Conservation (phyloP, 2,888 invertebrate genomes). For the Neria commutata region DNA sequence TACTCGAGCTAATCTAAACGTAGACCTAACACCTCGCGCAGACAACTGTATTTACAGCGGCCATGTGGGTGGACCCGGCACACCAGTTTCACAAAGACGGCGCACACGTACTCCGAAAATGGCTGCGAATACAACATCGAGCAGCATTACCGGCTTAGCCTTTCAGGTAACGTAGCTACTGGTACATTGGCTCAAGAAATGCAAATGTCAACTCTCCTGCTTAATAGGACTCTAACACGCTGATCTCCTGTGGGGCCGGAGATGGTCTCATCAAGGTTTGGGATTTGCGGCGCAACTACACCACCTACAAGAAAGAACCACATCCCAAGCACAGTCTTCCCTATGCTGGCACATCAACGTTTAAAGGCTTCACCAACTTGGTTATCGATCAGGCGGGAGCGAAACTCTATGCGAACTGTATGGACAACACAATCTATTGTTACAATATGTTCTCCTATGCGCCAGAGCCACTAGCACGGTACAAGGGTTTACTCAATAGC, state of each 20-base stretch:
- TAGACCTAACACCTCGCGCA: slow-evolving; percentile 65
- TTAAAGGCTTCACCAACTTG: slow-evolving; percentile 78
- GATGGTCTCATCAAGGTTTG: slow-evolving; percentile 87
- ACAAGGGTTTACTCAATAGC: slow-evolving; percentile 76
- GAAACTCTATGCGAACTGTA: slow-evolving; percentile 82
- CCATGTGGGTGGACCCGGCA: slow-evolving; percentile 59
- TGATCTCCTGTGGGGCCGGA: slow-evolving; percentile 85
- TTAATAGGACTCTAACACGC: slow-evolving; percentile 75
- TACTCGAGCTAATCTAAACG: slow-evolving; percentile 65
- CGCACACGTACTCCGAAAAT: slow-evolving; percentile 60
- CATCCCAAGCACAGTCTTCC: slow-evolving; percentile 74
- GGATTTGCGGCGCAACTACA: slow-evolving; percentile 85
- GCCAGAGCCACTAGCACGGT: slow-evolving; percentile 69
- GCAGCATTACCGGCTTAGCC: slow-evolving; percentile 81
- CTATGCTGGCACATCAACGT: slow-evolving; percentile 74
- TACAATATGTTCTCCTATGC: slow-evolving; percentile 78
- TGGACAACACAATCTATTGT: slow-evolving; percentile 85
- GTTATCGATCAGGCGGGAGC: slow-evolving; percentile 73
- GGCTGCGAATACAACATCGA: slow-evolving; percentile 65
- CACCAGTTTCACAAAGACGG: slow-evolving; percentile 65
- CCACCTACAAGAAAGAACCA: slow-evolving; percentile 71
- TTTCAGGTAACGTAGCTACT: slow-evolving; percentile 74
- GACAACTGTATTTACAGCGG: slow-evolving; percentile 72
- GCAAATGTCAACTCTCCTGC: slow-evolving; percentile 45
- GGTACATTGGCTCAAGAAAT: neutral